Percentiles rank a stretch among this genome's conserved stretches.
Evolutionary conservation across 2,797 vertebrate genomes (phyloP).

Genomic region (Darevskia nairensis): DNA sequence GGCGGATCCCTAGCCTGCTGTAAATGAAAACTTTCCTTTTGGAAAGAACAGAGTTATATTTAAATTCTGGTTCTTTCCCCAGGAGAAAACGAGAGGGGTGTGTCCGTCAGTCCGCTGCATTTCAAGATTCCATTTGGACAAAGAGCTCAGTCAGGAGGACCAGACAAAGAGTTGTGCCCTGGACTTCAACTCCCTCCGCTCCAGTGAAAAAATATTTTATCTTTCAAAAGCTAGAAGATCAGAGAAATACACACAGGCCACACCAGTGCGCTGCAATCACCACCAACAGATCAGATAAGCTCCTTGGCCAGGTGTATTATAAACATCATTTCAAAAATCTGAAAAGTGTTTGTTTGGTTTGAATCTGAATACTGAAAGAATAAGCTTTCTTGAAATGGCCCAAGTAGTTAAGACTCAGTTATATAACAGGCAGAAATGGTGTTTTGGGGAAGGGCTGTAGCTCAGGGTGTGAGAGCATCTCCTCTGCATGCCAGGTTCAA

Average conservation of each 20-base stretch:
- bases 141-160: slow-evolving; percentile 1
- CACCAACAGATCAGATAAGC: not conserved
- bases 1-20: slow-evolving; percentile 54
- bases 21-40: slow-evolving; percentile 61
- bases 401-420: not conserved
- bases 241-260: slow-evolving; percentile 37
- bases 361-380: not conserved
- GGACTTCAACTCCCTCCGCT: slow-evolving; percentile 27
- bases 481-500: not conserved
- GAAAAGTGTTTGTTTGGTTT: not conserved
- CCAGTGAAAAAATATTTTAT: slow-evolving; percentile 28
- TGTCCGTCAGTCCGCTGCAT: not conserved
- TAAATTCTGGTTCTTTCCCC: slow-evolving; percentile 49
- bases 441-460: not conserved
- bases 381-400: not conserved
- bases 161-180: slow-evolving; percentile 14
- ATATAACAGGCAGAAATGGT: not conserved
- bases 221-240: slow-evolving; percentile 37
- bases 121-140: slow-evolving; percentile 37
- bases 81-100: slow-evolving; percentile 12
- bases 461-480: too few species aligned
- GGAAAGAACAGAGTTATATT: slow-evolving; percentile 52
- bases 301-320: not conserved
- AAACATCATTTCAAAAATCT: slow-evolving; percentile 18
- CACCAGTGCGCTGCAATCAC: not conserved